A percentile compares a stretch with the other conserved stretches of the same genome.
phyloP scores from a whole-genome alignment of 2,113 vertebrate species.

The Thunnus maccoyii region DNA sequence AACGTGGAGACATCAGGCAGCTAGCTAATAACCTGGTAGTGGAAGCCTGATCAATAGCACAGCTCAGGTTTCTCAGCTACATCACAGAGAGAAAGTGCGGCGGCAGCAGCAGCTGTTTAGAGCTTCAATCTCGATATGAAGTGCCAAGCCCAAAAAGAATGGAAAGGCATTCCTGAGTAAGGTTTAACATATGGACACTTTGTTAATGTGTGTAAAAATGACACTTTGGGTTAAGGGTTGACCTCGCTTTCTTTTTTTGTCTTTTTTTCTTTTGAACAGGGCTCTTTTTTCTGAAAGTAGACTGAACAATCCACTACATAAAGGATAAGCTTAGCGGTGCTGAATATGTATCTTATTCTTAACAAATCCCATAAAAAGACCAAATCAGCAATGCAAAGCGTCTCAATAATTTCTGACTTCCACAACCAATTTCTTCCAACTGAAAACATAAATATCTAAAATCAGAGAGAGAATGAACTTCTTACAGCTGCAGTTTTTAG shows the following conservation, averaged over 20 bases:
- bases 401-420: background rate
- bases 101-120: constrained; percentile 75
- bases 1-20: constrained; percentile 75
- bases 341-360: background rate
- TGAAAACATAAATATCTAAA: no score
- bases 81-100: constrained; percentile 65
- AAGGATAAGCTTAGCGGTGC: background rate
- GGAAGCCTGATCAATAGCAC: constrained; percentile 78
- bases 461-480: no score
- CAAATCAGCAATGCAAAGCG: background rate
- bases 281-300: no score
- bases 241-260: background rate
- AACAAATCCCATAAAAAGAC: background rate
- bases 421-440: background rate
- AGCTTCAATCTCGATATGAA: constrained; percentile 56
- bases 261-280: background rate
- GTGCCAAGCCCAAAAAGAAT: constrained; percentile 13
- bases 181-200: constrained; percentile 47
- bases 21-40: constrained; percentile 73
- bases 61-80: constrained; percentile 76
- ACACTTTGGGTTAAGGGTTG: background rate
- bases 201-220: constrained; percentile 32
- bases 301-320: background rate
- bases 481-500: background rate
- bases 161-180: background rate